phyloP scores from a whole-genome alignment of 35 echinoderm and acorn worm species.

The Chiridota heheva region DNA sequence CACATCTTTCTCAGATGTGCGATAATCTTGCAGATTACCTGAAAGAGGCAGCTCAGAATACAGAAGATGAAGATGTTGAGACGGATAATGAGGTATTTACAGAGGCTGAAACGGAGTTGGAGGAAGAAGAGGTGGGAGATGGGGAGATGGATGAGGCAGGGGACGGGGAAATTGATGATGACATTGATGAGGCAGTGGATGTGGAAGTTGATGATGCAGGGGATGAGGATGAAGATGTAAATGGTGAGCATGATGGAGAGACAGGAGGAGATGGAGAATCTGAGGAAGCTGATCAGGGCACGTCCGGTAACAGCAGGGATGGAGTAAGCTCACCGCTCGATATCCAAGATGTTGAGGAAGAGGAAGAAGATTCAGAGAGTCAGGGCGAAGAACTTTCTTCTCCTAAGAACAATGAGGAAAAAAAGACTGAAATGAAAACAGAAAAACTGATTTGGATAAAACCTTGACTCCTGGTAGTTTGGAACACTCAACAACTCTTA shows the following conservation, averaged over 20 bases:
- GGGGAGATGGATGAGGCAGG: constrained; percentile 36
- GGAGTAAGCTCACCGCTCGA: constrained; percentile 4
- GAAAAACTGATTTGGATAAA: no score
- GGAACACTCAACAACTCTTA: no score
- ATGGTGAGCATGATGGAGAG: constrained; percentile 36
- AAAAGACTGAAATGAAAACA: no score
- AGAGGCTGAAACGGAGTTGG: constrained; percentile 54
- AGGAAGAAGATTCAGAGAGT: no score
- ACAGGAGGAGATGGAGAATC: constrained; percentile 17
- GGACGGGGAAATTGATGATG: constrained; percentile 27
- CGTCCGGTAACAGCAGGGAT: constrained; percentile 18
- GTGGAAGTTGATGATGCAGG: constrained; percentile 1
- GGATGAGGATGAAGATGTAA: constrained; percentile 31
- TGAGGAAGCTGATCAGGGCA: constrained; percentile 5
- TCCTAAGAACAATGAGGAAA: no score
- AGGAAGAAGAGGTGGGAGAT: constrained; percentile 52
- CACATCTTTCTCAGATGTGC: constrained; percentile 86
- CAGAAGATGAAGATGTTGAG: constrained; percentile 72
- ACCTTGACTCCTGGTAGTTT: no score
- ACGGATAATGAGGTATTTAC: constrained; percentile 42
- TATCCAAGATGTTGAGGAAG: neutral
- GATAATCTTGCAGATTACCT: constrained; percentile 75
- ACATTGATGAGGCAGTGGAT: constrained; percentile 8
- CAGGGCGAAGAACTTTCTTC: no score
- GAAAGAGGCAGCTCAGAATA: constrained; percentile 62